Evolutionary conservation across 2,888 invertebrate species (phyloP).

Genomic region (Gerris lacustris): DNA sequence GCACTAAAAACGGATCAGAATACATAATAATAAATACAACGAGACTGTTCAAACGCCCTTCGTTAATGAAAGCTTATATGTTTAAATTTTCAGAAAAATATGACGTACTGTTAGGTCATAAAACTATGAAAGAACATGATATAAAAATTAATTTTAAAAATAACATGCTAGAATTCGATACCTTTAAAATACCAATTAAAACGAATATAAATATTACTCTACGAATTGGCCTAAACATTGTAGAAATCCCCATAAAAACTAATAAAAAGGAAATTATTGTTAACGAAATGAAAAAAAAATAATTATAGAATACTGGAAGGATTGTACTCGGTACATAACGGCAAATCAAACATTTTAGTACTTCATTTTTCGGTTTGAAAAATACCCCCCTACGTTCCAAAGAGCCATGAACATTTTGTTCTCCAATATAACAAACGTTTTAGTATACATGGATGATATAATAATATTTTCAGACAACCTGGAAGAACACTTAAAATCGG

Average conservation of each 20-base stretch:
- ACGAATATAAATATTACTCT: neutral
- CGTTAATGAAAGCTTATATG: constrained; percentile 6
- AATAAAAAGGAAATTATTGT: constrained; percentile 7
- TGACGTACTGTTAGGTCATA: neutral
- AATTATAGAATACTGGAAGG: constrained; percentile 9
- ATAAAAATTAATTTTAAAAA: constrained; percentile 7
- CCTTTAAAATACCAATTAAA: constrained; percentile 6
- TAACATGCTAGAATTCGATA: neutral
- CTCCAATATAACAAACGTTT: constrained; percentile 13
- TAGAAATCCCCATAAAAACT: neutral
- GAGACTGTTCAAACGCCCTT: neutral
- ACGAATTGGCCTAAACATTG: constrained; percentile 2
- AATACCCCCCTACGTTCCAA: constrained; percentile 17
- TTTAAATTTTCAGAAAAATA: constrained; percentile 3
- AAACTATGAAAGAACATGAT: constrained; percentile 7
- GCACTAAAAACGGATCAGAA: no score
- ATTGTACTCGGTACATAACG: constrained; percentile 1
- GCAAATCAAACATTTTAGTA: neutral
- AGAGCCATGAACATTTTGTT: constrained; percentile 17
- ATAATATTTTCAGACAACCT: constrained; percentile 17
- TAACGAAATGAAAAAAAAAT: constrained; percentile 8
- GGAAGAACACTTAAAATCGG: constrained; percentile 11
- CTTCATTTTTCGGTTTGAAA: constrained; percentile 15
- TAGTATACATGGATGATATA: constrained; percentile 22
- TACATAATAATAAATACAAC: no score